Evolutionary conservation across 2,888 invertebrate genomes (phyloP), one percentile per base, ranked within the genome.

Genomic region (Ophioninae sp.): DNA sequence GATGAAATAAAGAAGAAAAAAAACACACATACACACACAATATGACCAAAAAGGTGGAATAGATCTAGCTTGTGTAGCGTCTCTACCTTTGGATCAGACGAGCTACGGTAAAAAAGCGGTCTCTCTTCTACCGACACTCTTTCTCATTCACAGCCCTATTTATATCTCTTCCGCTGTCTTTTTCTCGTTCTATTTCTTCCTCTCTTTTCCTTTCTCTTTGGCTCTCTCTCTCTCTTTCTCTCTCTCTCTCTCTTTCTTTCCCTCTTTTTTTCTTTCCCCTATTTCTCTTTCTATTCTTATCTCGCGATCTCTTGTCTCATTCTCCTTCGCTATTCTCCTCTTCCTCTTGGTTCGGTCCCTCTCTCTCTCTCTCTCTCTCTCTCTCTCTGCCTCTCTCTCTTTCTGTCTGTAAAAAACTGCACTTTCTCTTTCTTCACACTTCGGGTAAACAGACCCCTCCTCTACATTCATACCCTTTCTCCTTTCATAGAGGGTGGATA

Each of bases 71-170:
- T 78, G 83, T 68, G 37, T 58, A 72, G 65, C 67, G 64, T 63
- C 75, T 82, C 13, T 51, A 71, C 77, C 81, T 76, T 84, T 71
- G 84, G 87, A 86, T 86, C 85, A 51, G 51, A 51, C 84, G 85
- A 82, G 68, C 39, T n/a, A 68, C 78, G 82, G 84, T 81, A 86
- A 85, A 85, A 86, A 85, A 82, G 84, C 63, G 74, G 76, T 85
- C 78, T 85, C 83, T 82, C 20, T 79, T 84, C 71, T 80, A 64
- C 85, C 75, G 59, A 71, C 82, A 77, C 79, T 83, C 81, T 86
- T 84, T 83, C 82, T 84, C 82, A 80, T 82, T 81, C 59, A 59
- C 63, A 56, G n/a, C 44, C 51, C 44, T 41, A 39, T 59, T 39
- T 61, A 64, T 20, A 39, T 10, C 59, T 72, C 59, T 44, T 23